Conservation (phyloP, 2,888 invertebrate genomes). For the Zhuqinia jingwanae region DNA sequence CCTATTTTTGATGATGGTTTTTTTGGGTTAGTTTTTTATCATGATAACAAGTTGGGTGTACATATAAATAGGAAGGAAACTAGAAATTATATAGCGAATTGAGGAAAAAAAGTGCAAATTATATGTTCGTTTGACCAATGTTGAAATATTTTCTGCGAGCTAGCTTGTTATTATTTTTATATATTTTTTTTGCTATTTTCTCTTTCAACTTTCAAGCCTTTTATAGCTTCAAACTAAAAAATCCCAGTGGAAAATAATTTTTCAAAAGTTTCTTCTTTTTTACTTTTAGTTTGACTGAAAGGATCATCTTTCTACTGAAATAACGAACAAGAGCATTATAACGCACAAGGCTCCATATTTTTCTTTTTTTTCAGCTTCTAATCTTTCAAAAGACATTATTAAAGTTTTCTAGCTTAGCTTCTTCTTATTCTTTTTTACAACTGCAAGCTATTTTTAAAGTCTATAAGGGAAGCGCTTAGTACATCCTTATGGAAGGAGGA, state of each 20-base stretch:
- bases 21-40: not conserved
- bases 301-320: conserved; percentile 21
- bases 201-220: not conserved
- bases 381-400: too few relatives aligned
- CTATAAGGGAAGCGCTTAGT: not conserved
- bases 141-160: too few relatives aligned
- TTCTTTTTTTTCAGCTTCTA: too few relatives aligned
- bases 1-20: not conserved
- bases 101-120: conserved; percentile 52
- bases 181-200: not conserved
- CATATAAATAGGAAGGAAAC: not conserved
- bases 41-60: not conserved
- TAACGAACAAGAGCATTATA: too few relatives aligned
- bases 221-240: not conserved
- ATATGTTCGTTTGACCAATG: conserved; percentile 28
- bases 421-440: conserved; percentile 24
- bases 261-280: not conserved
- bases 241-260: not conserved
- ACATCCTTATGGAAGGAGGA: conserved; percentile 3
- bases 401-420: too few relatives aligned
- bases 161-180: not conserved
- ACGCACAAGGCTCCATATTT: too few relatives aligned
- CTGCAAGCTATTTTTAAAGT: not conserved
- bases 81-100: not conserved
- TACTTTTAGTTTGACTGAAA: not conserved